Evolutionary conservation across 2,797 vertebrate genomes (phyloP), one percentile per base, ranked within the genome.

Genomic region (Neosilurus mollespiculum): DNA sequence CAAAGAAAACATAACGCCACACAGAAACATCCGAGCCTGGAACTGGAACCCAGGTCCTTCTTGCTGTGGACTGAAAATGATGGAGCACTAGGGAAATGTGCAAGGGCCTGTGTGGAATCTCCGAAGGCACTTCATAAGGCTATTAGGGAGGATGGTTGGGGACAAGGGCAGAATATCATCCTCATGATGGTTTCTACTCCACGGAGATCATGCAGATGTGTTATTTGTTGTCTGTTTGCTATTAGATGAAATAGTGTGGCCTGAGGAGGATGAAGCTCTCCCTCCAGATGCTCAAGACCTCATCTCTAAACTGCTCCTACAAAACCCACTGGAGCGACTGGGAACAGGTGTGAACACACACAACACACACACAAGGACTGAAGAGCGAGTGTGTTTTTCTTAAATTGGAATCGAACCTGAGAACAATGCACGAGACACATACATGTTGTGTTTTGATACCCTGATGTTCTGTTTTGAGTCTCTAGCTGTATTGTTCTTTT

Each of bases 191-290:
- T 16, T 24, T 43, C 1, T 78, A 24, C 34, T 24, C 14, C 34
- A 78, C 58, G 15, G 2, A 43, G 22, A 59, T 20, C 30, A 43
- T 49, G 43, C 20, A 59, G 20, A 22, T 54, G 24, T 54, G 0
- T 64, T 18, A 43, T 56, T 43, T 67, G 11, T 59, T 11, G 37
- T 34, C 72, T 75, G 30, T 80, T 8, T 80, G 18, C 30, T 72
- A 30, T 79, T 53, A 99, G 98, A 99, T 93, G 96, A 98, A 92
- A 98, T 99, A 87, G 94, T 96, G 34, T 99, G 98, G 98, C 98
- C 98, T 11, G 97, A 98, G 87, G 98, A 95, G 80, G 98, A 99
- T 0, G 97, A 99, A 66, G 96, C 97, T 24, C 91, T 99, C n/a
- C 98, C 98, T 6, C 91, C 89, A 2, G 97, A 99, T 49, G 96